These are phyloP conservation scores for Diarsia brunnea DNA, from an alignment of 2,888 invertebrate species.

Conservation along the genomic window DNA sequence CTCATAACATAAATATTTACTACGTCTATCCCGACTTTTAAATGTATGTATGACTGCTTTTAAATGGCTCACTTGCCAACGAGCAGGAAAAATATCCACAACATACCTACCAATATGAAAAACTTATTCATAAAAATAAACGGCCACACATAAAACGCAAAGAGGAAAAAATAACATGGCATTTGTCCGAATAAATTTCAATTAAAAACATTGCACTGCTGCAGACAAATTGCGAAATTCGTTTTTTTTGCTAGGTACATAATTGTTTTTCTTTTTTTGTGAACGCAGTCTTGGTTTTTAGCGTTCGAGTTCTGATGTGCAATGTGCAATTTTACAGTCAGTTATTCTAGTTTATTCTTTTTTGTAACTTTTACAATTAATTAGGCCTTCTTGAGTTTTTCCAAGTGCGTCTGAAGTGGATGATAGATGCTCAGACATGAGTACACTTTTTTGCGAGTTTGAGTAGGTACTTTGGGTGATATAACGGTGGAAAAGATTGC, in stretches of 20 bases:
- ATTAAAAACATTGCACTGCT: conserved; percentile 67
- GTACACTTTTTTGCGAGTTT: background rate
- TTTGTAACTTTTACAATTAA: background rate
- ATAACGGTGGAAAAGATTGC: background rate
- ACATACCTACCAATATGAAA: conserved; percentile 34
- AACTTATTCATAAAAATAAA: conserved; percentile 53
- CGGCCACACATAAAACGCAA: conserved; percentile 5
- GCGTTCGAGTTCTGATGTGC: conserved; percentile 1
- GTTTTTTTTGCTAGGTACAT: conserved; percentile 1
- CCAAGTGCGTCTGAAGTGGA: background rate
- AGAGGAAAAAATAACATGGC: conserved; percentile 36
- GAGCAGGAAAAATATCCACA: conserved; percentile 16
- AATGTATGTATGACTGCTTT: conserved; percentile 27
- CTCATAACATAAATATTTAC: background rate
- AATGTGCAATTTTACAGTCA: conserved; percentile 21
- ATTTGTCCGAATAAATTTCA: conserved; percentile 63
- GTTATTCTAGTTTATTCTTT: background rate
- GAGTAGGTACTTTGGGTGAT: background rate
- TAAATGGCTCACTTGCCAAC: conserved; percentile 15
- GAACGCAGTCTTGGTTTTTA: conserved; percentile 2
- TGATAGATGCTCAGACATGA: background rate
- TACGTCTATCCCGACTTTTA: background rate
- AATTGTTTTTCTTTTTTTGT: background rate
- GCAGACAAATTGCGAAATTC: conserved; percentile 58
- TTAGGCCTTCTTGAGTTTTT: background rate